Evolutionary conservation across 2,888 invertebrate genomes (phyloP).

Genomic region (Zygogramma bicolorata): DNA sequence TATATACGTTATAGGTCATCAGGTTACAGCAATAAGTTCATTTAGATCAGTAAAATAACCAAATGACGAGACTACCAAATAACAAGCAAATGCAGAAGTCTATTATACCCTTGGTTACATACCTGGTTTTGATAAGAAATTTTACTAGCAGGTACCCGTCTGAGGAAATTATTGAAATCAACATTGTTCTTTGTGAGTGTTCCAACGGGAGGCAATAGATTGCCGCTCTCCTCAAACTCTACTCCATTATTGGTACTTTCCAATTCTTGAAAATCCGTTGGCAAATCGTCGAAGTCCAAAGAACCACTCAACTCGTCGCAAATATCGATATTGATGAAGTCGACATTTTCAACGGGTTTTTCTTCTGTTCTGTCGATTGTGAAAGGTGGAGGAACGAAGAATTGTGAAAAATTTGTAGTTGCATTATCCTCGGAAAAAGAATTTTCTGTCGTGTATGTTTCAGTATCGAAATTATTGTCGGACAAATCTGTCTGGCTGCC

Average conservation of each 20-base stretch:
- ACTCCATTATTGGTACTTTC: conserved; percentile 28
- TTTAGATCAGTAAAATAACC: no score
- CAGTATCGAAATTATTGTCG: conserved; percentile 48
- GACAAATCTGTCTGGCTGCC: conserved; percentile 14
- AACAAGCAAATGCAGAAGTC: no score
- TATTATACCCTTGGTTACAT: neutral
- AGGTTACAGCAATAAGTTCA: no score
- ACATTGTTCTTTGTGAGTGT: conserved; percentile 57
- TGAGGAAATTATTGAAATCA: conserved; percentile 61
- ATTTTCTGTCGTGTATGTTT: conserved; percentile 50
- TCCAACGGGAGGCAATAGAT: conserved; percentile 55
- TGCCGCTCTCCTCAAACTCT: conserved; percentile 9
- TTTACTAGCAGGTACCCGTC: conserved; percentile 53
- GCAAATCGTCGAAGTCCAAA: conserved; percentile 55
- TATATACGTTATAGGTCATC: no score
- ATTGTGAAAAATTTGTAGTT: conserved; percentile 47
- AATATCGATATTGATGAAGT: conserved; percentile 56
- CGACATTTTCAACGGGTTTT: conserved; percentile 25
- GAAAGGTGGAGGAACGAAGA: conserved; percentile 54
- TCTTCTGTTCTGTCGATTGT: conserved; percentile 14
- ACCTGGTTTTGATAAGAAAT: conserved; percentile 49
- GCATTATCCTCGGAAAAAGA: conserved; percentile 31
- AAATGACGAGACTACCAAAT: no score
- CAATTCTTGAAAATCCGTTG: conserved; percentile 50
- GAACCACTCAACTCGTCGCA: conserved; percentile 57